Percentiles rank a stretch among this genome's conserved stretches.
Evolutionary conservation across 2,888 invertebrate genomes (phyloP).

Genomic region (Calameuta filiformis): DNA sequence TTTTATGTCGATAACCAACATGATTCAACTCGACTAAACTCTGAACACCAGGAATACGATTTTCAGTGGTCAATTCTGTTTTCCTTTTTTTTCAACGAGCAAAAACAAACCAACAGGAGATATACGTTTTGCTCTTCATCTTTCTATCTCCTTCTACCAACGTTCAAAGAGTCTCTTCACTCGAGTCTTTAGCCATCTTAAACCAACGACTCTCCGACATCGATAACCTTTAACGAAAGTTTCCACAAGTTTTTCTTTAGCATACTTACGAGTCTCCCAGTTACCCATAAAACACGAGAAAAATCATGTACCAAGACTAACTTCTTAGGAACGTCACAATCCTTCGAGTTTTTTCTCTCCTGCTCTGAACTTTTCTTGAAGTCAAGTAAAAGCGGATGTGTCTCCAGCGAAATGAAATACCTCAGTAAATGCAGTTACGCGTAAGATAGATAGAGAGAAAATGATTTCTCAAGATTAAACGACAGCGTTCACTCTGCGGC

Average conservation of each 20-base stretch:
- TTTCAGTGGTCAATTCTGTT: neutral
- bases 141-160: neutral
- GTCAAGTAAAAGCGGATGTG: neutral
- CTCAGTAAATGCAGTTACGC: neutral
- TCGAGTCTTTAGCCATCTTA: neutral
- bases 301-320: neutral
- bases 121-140: neutral
- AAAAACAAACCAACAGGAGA: neutral
- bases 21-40: neutral
- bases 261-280: neutral
- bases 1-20: constrained; percentile 42
- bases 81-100: neutral
- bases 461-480: neutral
- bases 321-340: neutral
- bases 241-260: neutral
- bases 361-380: neutral
- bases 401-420: neutral
- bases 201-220: neutral
- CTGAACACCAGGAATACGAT: neutral
- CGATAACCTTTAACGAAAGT: neutral
- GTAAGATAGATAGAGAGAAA: neutral
- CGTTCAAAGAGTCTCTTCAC: neutral
- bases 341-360: neutral
- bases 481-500: neutral
- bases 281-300: neutral